Percentiles rank a stretch among this genome's conserved stretches.
Evolutionary conservation across 2,113 vertebrate genomes (phyloP).

Genomic region (Numenius arquata): DNA sequence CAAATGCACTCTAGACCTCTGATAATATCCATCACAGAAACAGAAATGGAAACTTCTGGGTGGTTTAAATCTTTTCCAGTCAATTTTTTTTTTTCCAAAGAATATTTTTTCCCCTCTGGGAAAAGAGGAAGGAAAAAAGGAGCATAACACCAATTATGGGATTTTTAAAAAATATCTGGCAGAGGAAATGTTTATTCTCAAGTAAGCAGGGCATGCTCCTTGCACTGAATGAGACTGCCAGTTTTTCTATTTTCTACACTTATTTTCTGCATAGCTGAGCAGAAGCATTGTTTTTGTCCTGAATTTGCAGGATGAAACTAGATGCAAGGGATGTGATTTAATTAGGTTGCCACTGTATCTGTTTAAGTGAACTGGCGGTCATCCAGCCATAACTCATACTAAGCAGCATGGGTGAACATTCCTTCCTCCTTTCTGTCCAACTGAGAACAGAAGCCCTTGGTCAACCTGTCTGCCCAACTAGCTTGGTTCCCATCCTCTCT

Average conservation of each 20-base stretch:
- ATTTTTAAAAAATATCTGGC: background rate
- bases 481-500: background rate
- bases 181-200: slow-evolving; percentile 36
- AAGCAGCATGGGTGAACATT: background rate
- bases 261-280: background rate
- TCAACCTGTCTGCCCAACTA: background rate
- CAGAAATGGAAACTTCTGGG: slow-evolving; percentile 26
- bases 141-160: background rate
- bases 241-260: background rate
- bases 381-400: background rate
- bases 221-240: background rate
- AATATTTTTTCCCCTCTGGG: background rate
- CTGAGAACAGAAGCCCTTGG: background rate
- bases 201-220: background rate
- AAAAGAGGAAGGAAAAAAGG: slow-evolving; percentile 36
- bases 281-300: background rate
- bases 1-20: background rate
- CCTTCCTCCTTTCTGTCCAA: background rate
- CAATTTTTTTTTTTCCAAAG: background rate
- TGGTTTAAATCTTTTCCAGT: slow-evolving; percentile 43
- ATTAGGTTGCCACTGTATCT: background rate
- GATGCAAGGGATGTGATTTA: background rate
- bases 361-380: background rate
- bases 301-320: background rate
- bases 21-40: background rate